Conservation (phyloP, 2,888 invertebrate species). For the Quadroppia sp. region DNA sequence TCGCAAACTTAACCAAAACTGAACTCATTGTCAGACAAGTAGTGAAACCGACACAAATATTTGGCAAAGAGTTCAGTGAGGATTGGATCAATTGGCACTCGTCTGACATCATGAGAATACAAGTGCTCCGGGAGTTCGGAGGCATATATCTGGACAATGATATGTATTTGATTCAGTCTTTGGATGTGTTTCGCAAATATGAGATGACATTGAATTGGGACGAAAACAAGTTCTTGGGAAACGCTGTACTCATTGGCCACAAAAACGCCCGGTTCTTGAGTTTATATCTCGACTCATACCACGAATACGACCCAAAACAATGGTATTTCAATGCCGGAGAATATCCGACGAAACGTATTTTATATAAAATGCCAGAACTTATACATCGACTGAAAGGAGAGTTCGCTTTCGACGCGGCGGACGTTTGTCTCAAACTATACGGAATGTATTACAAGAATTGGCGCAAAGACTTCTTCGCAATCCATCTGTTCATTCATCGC, state of each 20-base stretch:
- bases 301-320: conserved; percentile 49
- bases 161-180: conserved; percentile 51
- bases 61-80: conserved; percentile 52
- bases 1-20: conserved; percentile 30
- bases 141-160: conserved; percentile 55
- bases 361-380: conserved; percentile 51
- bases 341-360: conserved; percentile 52
- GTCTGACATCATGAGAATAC: conserved; percentile 53
- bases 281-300: conserved; percentile 52
- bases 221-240: conserved; percentile 51
- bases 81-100: conserved; percentile 53
- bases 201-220: conserved; percentile 54
- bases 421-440: conserved; percentile 51
- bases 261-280: conserved; percentile 52
- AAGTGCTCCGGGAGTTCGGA: conserved; percentile 51
- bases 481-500: conserved; percentile 51
- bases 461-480: conserved; percentile 50
- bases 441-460: conserved; percentile 48
- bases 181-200: conserved; percentile 51
- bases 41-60: conserved; percentile 52
- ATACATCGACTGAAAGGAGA: conserved; percentile 51
- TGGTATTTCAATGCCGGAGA: conserved; percentile 55
- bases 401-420: conserved; percentile 53
- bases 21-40: conserved; percentile 44
- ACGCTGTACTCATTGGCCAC: conserved; percentile 52